Percentiles rank a stretch among this genome's conserved stretches.
These are phyloP conservation scores for Dermolepida albohirtum DNA, from an alignment of 2,888 invertebrate species.

Conservation along the genomic window DNA sequence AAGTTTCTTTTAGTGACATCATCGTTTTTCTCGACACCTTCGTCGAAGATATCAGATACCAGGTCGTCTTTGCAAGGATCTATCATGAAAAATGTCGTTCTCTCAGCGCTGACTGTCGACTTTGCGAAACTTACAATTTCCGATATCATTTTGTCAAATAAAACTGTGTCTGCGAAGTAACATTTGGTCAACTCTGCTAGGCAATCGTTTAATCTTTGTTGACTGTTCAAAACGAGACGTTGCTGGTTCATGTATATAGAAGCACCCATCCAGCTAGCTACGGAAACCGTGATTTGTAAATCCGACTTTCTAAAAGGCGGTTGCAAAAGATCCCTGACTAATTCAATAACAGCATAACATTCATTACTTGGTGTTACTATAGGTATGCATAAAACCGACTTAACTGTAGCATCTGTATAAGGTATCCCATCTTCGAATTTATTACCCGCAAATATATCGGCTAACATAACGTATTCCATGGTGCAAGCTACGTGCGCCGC, in stretches of 20 bases:
- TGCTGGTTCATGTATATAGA: conserved; percentile 63
- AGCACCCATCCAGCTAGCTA: conserved; percentile 64
- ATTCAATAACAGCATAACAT: conserved; percentile 71
- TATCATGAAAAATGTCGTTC: conserved; percentile 70
- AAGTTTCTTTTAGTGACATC: conserved; percentile 65
- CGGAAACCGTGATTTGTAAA: conserved; percentile 59
- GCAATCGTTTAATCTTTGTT: conserved; percentile 63
- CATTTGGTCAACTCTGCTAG: conserved; percentile 61
- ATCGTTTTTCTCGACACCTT: conserved; percentile 65
- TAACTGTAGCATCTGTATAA: conserved; percentile 67
- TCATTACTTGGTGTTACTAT: conserved; percentile 68
- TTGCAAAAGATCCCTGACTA: conserved; percentile 65
- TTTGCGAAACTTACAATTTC: conserved; percentile 73
- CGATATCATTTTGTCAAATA: conserved; percentile 70
- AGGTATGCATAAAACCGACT: conserved; percentile 71
- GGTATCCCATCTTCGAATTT: conserved; percentile 71
- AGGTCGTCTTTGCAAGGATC: conserved; percentile 66
- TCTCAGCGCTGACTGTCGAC: conserved; percentile 69
- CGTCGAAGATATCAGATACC: conserved; percentile 72
- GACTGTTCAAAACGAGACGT: conserved; percentile 59
- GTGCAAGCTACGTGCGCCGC: conserved; percentile 71
- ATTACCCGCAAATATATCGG: conserved; percentile 69
- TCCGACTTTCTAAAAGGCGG: conserved; percentile 57
- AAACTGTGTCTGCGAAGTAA: conserved; percentile 70
- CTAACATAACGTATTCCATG: conserved; percentile 68